phyloP scores from a whole-genome alignment of 1,140 invertebrate species.

The Neotoxoptera formosana region DNA sequence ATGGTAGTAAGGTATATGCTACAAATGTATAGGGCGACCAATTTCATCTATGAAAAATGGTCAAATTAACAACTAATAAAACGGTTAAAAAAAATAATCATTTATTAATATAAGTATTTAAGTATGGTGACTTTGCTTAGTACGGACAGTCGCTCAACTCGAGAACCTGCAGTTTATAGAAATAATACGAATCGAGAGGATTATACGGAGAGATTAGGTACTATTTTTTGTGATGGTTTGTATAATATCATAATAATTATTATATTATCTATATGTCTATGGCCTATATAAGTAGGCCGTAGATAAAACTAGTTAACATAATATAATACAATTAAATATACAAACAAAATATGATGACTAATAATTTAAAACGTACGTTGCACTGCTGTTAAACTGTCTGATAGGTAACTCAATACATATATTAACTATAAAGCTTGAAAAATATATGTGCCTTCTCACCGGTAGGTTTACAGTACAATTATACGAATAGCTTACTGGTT shows the following conservation, averaged over 20 bases:
- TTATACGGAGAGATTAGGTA: too few species aligned
- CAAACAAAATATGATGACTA: background rate
- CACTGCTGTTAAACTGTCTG: background rate
- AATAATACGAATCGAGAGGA: too few species aligned
- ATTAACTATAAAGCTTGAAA: background rate
- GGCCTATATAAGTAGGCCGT: too few species aligned
- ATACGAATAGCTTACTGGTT: background rate
- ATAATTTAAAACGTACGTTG: background rate
- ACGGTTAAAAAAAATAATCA: background rate
- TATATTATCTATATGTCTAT: too few species aligned
- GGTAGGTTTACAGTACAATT: background rate
- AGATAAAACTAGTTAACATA: background rate
- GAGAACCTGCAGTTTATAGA: too few species aligned
- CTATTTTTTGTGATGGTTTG: background rate
- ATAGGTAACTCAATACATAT: background rate
- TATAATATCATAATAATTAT: too few species aligned
- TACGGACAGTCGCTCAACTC: too few species aligned
- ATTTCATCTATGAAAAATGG: background rate
- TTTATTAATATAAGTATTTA: background rate
- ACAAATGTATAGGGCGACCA: background rate
- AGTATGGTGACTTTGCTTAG: background rate
- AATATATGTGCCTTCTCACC: background rate
- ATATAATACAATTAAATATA: background rate
- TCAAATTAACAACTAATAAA: background rate
- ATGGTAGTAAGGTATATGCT: too few species aligned